phyloP scores from a whole-genome alignment of 2,888 invertebrate species.

The Machimus rusticus region DNA sequence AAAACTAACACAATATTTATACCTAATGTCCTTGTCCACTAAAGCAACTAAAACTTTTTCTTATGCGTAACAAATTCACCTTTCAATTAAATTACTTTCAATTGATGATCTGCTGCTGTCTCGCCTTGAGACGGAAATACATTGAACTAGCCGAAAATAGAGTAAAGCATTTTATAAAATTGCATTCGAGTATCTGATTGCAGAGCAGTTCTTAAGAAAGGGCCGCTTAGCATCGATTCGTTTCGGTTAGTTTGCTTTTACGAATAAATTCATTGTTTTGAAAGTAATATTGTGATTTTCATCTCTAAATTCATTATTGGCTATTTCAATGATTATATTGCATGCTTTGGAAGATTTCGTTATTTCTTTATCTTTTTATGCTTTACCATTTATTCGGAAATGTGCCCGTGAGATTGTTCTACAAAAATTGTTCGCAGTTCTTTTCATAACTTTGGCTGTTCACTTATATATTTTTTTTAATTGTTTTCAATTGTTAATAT shows the following conservation, averaged over 20 bases:
- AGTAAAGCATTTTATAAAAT: not conserved
- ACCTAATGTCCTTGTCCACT: not conserved
- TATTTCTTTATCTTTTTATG: not conserved
- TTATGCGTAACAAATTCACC: not conserved
- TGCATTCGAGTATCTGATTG: not conserved
- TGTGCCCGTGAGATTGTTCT: not conserved
- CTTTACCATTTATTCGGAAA: not conserved
- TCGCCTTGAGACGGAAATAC: not conserved
- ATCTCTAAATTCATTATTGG: not conserved
- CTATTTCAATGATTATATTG: not conserved
- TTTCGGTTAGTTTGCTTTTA: not conserved
- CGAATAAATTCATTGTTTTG: not conserved
- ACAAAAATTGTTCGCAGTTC: not conserved
- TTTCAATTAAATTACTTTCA: not conserved
- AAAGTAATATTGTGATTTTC: not conserved
- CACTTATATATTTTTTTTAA: not conserved
- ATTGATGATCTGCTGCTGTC: not conserved
- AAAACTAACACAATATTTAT: not conserved
- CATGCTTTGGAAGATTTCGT: not conserved
- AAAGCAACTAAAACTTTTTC: not conserved
- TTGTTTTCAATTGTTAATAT: not conserved
- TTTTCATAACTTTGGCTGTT: not conserved
- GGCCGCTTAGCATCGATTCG: not conserved
- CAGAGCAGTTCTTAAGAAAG: not conserved
- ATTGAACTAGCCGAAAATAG: slow-evolving; percentile 24